phyloP scores from a whole-genome alignment of 2,888 invertebrate species.

The Cephus sareptanus region DNA sequence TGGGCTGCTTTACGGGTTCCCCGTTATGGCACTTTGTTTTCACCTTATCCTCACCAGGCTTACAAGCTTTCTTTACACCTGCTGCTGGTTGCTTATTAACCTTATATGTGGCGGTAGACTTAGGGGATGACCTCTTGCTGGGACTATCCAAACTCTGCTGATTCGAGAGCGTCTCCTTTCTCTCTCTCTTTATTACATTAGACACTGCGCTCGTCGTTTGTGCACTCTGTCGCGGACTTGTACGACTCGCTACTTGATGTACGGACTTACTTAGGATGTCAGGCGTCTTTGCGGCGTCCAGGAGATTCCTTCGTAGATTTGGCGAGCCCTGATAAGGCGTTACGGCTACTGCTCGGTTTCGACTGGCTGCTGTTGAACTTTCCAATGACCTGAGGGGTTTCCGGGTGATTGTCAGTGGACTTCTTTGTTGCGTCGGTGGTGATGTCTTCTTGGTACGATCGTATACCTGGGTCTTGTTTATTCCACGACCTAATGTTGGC shows the following conservation, averaged over 20 bases:
- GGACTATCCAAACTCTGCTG: constrained; percentile 55
- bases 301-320: constrained; percentile 67
- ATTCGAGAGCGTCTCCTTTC: constrained; percentile 44
- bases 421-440: constrained; percentile 53
- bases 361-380: constrained; percentile 59
- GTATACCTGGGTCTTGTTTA: constrained; percentile 42
- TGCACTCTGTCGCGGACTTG: constrained; percentile 37
- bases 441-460: constrained; percentile 56
- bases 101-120: constrained; percentile 45
- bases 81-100: constrained; percentile 36
- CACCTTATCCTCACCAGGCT: constrained; percentile 43
- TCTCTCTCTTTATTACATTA: constrained; percentile 38
- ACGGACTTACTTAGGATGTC: constrained; percentile 63
- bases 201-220: constrained; percentile 34
- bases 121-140: constrained; percentile 57
- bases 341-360: constrained; percentile 57
- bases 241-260: constrained; percentile 34
- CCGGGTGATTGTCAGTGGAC: constrained; percentile 41
- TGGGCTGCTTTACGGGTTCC: constrained; percentile 58
- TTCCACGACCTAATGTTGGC: constrained; percentile 47
- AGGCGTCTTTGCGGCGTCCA: constrained; percentile 69
- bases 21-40: constrained; percentile 56
- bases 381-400: constrained; percentile 57
- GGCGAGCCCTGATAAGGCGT: constrained; percentile 63
- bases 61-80: constrained; percentile 35